These are phyloP conservation scores for Pangasius krempfi DNA, from an alignment of 2,797 vertebrate genomes.

Conservation along the genomic window DNA sequence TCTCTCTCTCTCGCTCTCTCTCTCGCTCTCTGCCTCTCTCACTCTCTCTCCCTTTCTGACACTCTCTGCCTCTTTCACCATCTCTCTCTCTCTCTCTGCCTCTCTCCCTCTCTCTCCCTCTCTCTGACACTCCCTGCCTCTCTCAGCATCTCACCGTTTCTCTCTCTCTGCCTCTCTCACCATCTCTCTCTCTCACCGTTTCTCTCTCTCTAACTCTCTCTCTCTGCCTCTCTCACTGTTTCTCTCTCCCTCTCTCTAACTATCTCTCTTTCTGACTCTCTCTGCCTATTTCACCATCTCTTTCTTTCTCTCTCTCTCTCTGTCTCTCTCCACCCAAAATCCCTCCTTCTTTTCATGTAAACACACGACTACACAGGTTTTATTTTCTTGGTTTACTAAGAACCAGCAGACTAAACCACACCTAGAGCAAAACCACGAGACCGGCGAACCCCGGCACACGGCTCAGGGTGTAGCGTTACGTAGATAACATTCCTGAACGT, in stretches of 20 bases:
- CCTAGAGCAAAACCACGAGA: background rate
- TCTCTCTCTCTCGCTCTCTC: too few relatives aligned
- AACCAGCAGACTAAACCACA: background rate
- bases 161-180: too few relatives aligned
- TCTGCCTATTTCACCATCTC: too few relatives aligned
- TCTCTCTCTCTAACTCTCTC: too few relatives aligned
- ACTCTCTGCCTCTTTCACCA: background rate
- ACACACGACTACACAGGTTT: background rate
- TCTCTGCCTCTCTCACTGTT: too few relatives aligned
- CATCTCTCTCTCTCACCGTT: too few relatives aligned
- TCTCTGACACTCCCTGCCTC: too few relatives aligned
- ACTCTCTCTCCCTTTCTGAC: too few relatives aligned
- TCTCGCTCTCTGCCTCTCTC: too few relatives aligned
- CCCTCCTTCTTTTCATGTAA: background rate
- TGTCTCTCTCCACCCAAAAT: background rate
- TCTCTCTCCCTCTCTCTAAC: too few relatives aligned
- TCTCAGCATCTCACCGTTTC: too few relatives aligned
- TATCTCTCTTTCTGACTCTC: too few relatives aligned
- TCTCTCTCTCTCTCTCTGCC: background rate
- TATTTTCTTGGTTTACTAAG: background rate
- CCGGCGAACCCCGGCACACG: background rate
- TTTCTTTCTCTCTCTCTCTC: background rate
- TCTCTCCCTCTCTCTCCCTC: background rate
- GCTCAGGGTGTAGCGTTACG: background rate
- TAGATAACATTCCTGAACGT: background rate